Evolutionary conservation across 1,140 invertebrate species (phyloP).

Genomic region (Forficula auricularia): DNA sequence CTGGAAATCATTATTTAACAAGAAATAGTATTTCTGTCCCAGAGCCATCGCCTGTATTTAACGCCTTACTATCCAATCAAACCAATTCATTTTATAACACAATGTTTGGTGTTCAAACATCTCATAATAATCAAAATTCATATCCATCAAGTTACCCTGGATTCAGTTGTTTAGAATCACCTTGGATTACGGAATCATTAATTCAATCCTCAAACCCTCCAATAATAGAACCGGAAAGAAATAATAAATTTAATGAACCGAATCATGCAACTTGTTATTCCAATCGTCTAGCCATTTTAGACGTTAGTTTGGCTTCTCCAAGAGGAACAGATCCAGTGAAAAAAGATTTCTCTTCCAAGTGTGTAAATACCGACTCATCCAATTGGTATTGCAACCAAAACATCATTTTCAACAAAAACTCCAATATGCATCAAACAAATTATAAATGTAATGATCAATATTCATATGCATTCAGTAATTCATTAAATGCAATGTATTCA

Average conservation of each 20-base stretch:
- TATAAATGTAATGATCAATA: constrained; percentile 10
- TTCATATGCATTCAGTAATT: constrained; percentile 3
- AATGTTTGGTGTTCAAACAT: constrained; percentile 5
- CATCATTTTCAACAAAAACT: constrained; percentile 4
- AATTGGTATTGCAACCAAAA: constrained; percentile 8
- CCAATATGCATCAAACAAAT: constrained; percentile 2
- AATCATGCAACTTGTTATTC: constrained; percentile 4
- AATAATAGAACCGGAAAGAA: constrained; percentile 1
- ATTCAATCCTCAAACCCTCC: constrained; percentile 1
- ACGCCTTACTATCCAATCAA: constrained; percentile 6
- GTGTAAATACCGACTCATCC: constrained; percentile 1
- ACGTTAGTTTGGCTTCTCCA: not conserved
- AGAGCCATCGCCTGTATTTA: constrained; percentile 9
- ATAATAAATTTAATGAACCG: constrained; percentile 1
- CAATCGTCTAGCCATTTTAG: not conserved
- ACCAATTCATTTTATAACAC: constrained; percentile 7
- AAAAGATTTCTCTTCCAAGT: not conserved
- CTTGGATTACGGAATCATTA: constrained; percentile 7
- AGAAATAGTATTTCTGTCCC: not conserved
- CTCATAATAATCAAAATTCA: constrained; percentile 5
- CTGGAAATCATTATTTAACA: constrained; percentile 5
- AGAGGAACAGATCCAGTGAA: not conserved
- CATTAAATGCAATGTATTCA: constrained; percentile 3
- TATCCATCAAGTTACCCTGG: constrained; percentile 3
- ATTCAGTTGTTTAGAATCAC: constrained; percentile 4